Evolutionary conservation across 2,888 invertebrate species (phyloP).

Genomic region (Byasa hedistus): DNA sequence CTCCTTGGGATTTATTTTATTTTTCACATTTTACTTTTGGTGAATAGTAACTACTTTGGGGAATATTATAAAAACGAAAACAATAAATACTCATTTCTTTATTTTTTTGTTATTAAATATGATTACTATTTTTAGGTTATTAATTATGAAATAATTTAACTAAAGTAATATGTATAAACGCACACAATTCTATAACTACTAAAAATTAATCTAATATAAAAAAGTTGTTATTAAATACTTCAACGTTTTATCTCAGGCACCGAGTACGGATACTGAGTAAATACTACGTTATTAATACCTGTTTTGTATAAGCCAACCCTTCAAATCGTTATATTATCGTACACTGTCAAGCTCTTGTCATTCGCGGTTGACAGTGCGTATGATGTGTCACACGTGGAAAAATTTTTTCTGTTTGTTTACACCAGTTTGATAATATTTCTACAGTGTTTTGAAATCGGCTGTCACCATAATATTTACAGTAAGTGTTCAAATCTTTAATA

Average conservation of each 20-base stretch:
- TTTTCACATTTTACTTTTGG: no score
- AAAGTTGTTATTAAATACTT: no score
- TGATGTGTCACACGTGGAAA: conserved; percentile 3
- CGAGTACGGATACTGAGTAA: background rate
- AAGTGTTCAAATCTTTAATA: conserved; percentile 6
- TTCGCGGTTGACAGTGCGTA: conserved; percentile 17
- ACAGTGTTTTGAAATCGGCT: conserved; percentile 14
- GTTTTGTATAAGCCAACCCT: conserved; percentile 20
- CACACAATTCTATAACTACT: no score
- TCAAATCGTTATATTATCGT: conserved; percentile 12
- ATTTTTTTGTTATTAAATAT: no score
- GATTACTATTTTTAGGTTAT: no score
- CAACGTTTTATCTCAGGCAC: background rate
- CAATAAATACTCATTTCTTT: no score
- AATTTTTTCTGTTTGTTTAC: conserved; percentile 25
- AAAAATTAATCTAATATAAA: no score
- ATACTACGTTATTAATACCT: conserved; percentile 5
- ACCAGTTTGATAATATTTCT: conserved; percentile 20
- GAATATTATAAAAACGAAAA: no score
- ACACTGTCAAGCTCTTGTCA: conserved; percentile 20
- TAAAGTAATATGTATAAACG: no score
- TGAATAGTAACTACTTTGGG: no score
- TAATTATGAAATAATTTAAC: no score
- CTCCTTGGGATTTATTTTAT: no score
- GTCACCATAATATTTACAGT: conserved; percentile 1